Evolutionary conservation across 2,113 vertebrate genomes (phyloP), one percentile per base, ranked within the genome.

Genomic region (Cnemophilus loriae): DNA sequence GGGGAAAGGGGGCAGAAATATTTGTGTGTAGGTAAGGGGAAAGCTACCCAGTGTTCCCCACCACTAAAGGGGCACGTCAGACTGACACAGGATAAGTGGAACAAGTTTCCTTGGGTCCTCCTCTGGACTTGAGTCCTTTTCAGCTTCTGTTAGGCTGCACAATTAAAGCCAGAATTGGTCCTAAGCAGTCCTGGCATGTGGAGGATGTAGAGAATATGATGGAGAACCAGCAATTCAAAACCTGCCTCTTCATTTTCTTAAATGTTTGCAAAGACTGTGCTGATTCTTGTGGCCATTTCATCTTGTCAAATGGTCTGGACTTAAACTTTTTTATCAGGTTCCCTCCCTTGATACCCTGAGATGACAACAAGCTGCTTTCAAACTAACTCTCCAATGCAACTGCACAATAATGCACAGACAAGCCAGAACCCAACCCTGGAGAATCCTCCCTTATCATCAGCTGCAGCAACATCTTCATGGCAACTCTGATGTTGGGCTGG

Each of bases 381-480:
- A 33, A 39, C n/a, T 41, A 70, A 21, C 14, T 87, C n/a, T 84
- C 35, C 2, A 4, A 11, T 60, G 53, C 32, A 81, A 41, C 52
- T 74, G 35, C 32, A 26, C 24, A 6, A 10, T 61, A 39, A 74
- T 42, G 24, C 49, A 60, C 0, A 1, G 39, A 52, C 15, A 75
- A 93, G 11, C 6, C 55, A 52, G 71, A 52, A 10, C 13, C 21
- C 52, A 52, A 0, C 9, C 6, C 16, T 50, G 73, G 11, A 28
- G 19, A 73, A 37, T 15, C 27, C 56, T 77, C 10, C 15, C 8
- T 8, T 5, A 2, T 44, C 53, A 22, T 35, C 4, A 3, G 17
- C 88, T 86, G 49, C 63, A 67, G 14, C 32, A 63, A 46, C 39
- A n/a, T 61, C 90, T 87, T 95, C 89, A 75, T 17, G 81, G 59